Conservation (phyloP, 2,797 vertebrate genomes). For the Buceros bicornis region DNA sequence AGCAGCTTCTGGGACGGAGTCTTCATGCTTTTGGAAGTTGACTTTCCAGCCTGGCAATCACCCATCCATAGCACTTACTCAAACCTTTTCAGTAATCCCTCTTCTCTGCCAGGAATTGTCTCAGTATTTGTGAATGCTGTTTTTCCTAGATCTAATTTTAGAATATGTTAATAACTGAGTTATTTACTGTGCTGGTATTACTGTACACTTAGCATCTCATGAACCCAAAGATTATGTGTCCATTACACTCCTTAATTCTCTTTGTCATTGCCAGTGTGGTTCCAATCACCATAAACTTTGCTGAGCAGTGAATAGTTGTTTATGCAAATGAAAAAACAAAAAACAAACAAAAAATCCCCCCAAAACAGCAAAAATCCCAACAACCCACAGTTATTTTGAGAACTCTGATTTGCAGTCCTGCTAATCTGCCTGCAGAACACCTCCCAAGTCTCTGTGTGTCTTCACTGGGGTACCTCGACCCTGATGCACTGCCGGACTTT, state of each 20-base stretch:
- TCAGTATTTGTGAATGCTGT: slow-evolving; percentile 18
- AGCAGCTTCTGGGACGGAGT: slow-evolving; percentile 30
- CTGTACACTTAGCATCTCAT: neutral
- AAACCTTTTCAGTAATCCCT: slow-evolving; percentile 46
- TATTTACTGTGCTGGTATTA: slow-evolving; percentile 39
- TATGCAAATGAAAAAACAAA: neutral
- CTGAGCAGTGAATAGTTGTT: neutral
- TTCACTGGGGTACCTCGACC: neutral
- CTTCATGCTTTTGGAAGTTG: neutral
- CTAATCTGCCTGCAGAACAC: neutral
- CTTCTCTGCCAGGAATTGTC: slow-evolving; percentile 22
- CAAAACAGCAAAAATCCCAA: neutral
- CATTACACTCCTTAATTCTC: slow-evolving; percentile 15
- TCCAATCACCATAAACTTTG: neutral
- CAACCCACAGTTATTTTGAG: neutral
- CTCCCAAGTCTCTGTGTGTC: neutral
- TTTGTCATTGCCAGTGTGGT: neutral
- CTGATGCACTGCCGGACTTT: neutral
- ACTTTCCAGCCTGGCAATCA: slow-evolving; percentile 38
- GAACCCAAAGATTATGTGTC: neutral
- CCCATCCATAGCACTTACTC: slow-evolving; percentile 4
- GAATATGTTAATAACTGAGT: slow-evolving; percentile 39
- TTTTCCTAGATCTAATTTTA: slow-evolving; percentile 51
- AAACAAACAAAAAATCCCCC: neutral
- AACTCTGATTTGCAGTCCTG: neutral